Conservation (phyloP, 2,113 vertebrate genomes). For the Bubalus kerabau region DNA sequence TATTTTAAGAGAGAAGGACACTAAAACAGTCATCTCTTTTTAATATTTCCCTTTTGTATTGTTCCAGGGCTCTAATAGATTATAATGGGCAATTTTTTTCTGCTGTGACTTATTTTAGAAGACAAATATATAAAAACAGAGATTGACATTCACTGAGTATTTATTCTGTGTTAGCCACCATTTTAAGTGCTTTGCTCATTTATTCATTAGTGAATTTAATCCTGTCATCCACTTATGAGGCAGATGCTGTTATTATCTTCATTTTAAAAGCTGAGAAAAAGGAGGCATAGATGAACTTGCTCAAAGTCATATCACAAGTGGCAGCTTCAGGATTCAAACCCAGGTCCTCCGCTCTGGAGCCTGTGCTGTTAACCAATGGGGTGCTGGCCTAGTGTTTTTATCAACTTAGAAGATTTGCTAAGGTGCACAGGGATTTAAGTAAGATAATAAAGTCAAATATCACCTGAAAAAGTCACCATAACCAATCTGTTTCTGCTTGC, state of each 20-base stretch:
- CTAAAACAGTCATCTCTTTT: slow-evolving; percentile 43
- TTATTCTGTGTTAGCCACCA: not conserved
- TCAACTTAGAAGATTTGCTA: not conserved
- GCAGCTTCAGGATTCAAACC: not conserved
- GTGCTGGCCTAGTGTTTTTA: not conserved
- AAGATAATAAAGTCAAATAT: slow-evolving; percentile 25
- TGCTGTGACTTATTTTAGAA: slow-evolving; percentile 37
- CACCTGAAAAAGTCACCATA: slow-evolving; percentile 28
- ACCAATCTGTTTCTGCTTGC: slow-evolving; percentile 47
- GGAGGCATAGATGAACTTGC: not conserved
- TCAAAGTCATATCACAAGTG: not conserved
- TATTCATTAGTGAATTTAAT: not conserved
- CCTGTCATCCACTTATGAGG: not conserved
- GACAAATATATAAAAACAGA: not conserved
- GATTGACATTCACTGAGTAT: not conserved
- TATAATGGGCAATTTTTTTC: slow-evolving; percentile 38
- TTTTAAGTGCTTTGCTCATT: not conserved
- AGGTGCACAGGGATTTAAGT: slow-evolving; percentile 51
- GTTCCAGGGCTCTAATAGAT: slow-evolving; percentile 22
- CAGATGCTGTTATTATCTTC: not conserved
- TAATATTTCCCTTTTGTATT: slow-evolving; percentile 17
- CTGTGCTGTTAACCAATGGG: not conserved
- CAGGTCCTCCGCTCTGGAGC: not conserved
- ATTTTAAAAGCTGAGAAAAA: not conserved
- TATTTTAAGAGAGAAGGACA: slow-evolving; percentile 43